phyloP scores from a whole-genome alignment of 2,888 invertebrate species.

The Luperina testacea region DNA sequence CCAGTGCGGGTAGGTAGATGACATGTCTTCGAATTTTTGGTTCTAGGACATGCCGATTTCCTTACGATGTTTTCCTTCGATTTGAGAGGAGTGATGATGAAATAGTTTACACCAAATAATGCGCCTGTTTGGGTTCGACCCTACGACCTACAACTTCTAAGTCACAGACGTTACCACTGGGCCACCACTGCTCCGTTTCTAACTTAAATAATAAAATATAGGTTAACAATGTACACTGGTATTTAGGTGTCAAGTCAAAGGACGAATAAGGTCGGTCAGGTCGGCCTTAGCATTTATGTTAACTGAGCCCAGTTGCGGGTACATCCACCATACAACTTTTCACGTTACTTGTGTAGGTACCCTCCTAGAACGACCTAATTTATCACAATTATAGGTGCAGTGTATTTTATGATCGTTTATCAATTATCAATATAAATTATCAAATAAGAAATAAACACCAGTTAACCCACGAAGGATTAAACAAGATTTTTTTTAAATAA shows the following conservation, averaged over 20 bases:
- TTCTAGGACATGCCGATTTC: not conserved
- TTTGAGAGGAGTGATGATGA: not conserved
- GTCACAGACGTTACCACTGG: too few relatives aligned
- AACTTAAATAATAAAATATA: constrained; percentile 3
- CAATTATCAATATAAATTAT: not conserved
- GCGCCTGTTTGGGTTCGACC: too few relatives aligned
- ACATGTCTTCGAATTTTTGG: not conserved
- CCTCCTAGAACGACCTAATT: not conserved
- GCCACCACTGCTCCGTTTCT: too few relatives aligned
- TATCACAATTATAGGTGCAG: not conserved
- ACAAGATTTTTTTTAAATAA: not conserved
- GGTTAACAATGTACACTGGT: constrained; percentile 6
- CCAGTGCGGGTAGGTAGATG: too few relatives aligned
- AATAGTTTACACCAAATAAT: not conserved
- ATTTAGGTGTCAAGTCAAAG: constrained; percentile 10
- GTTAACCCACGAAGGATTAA: not conserved
- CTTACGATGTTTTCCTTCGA: not conserved
- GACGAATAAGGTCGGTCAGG: constrained; percentile 4
- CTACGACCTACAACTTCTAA: too few relatives aligned
- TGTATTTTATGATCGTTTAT: not conserved
- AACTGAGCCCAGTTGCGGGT: constrained; percentile 7
- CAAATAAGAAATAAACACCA: not conserved
- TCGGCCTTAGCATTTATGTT: not conserved
- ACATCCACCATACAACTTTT: constrained; percentile 3
- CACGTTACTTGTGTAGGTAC: constrained; percentile 2